phyloP scores from a whole-genome alignment of 2,888 invertebrate species.

The Mycalesis mineus region DNA sequence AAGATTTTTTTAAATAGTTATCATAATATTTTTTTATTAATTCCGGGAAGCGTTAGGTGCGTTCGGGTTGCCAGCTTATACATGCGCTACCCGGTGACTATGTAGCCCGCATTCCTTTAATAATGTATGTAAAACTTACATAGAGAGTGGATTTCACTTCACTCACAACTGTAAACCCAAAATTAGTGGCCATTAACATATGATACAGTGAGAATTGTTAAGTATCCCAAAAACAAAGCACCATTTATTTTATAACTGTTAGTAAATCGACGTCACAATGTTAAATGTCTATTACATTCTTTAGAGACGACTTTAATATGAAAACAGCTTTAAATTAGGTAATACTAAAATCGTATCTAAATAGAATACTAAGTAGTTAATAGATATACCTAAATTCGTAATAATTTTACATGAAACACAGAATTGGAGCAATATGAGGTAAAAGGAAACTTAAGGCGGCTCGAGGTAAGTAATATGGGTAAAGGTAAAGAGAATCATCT shows the following conservation, averaged over 20 bases:
- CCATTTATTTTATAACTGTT: slow-evolving; percentile 26
- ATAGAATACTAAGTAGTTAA: background rate
- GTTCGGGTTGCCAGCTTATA: slow-evolving; percentile 59
- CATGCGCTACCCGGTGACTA: slow-evolving; percentile 76
- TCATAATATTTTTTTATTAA: slow-evolving; percentile 26
- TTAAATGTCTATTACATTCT: background rate
- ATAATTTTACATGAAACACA: background rate
- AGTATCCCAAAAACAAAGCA: slow-evolving; percentile 44
- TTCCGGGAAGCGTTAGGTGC: slow-evolving; percentile 64
- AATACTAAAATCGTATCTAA: background rate
- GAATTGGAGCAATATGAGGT: background rate
- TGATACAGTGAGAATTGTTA: slow-evolving; percentile 51
- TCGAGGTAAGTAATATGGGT: no score
- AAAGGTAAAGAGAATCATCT: no score
- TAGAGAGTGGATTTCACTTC: slow-evolving; percentile 67
- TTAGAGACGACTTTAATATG: background rate
- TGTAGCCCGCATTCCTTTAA: slow-evolving; percentile 68
- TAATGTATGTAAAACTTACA: slow-evolving; percentile 68
- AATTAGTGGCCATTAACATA: slow-evolving; percentile 69
- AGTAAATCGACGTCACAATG: slow-evolving; percentile 32
- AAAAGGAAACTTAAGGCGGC: no score
- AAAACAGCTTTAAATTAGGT: background rate
- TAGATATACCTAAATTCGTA: background rate
- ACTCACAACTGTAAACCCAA: slow-evolving; percentile 77
- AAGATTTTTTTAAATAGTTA: background rate